These are phyloP conservation scores for Hippocampus abdominalis DNA, from an alignment of 2,113 vertebrate genomes.

Conservation along the genomic window DNA sequence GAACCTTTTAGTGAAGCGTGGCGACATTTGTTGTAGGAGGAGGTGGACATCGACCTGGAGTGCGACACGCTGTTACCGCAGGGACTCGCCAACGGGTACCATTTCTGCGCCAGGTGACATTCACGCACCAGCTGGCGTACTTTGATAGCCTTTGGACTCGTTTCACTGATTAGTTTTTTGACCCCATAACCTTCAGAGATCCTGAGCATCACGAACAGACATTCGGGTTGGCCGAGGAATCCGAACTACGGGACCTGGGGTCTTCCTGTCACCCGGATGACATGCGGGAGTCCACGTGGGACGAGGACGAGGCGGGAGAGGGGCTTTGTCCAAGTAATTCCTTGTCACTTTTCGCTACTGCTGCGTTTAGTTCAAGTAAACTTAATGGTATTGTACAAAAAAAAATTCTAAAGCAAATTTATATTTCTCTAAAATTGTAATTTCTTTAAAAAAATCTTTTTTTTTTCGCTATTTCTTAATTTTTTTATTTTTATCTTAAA, in stretches of 20 bases:
- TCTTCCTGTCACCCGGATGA: slow-evolving; percentile 62
- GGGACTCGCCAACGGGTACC: slow-evolving; percentile 68
- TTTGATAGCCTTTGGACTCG: not conserved
- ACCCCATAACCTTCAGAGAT: not conserved
- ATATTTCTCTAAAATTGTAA: too few species aligned
- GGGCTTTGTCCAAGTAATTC: slow-evolving; percentile 48
- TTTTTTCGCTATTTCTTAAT: too few species aligned
- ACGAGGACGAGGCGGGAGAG: slow-evolving; percentile 15
- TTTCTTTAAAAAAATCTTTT: too few species aligned
- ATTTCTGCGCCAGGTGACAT: slow-evolving; percentile 73
- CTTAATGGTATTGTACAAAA: too few species aligned
- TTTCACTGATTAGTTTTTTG: not conserved
- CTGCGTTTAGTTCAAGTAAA: too few species aligned
- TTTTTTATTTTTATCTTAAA: not conserved
- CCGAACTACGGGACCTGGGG: slow-evolving; percentile 74
- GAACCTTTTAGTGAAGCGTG: too few species aligned
- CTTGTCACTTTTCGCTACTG: not conserved
- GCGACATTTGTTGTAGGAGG: slow-evolving; percentile 59
- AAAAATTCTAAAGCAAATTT: too few species aligned
- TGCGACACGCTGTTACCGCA: slow-evolving; percentile 73
- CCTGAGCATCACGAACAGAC: slow-evolving; percentile 55
- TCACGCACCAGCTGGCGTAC: not conserved
- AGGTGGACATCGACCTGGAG: slow-evolving; percentile 72
- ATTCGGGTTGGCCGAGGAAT: slow-evolving; percentile 74
- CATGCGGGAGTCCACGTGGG: slow-evolving; percentile 47